These are phyloP conservation scores for Plectropomus leopardus DNA, from an alignment of 2,113 vertebrate species.

Conservation along the genomic window DNA sequence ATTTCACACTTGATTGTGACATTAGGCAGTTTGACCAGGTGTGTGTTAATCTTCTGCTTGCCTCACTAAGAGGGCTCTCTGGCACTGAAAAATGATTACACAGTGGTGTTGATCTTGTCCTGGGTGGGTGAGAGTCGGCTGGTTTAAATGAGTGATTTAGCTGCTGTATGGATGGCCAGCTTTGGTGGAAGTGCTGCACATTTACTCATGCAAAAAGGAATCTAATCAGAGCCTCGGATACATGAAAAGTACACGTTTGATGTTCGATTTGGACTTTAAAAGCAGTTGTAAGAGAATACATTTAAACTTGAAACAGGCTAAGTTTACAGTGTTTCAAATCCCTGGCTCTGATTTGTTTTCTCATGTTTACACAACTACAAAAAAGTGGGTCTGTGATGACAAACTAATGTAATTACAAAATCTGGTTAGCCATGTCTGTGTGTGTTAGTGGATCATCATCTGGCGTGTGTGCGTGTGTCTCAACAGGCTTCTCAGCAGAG, in stretches of 20 bases:
- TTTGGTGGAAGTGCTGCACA: conserved; percentile 58
- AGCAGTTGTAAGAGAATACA: background rate
- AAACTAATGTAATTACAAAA: conserved; percentile 16
- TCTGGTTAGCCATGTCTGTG: background rate
- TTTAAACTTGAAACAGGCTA: background rate
- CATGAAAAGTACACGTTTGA: conserved; percentile 17
- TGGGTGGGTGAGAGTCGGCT: conserved; percentile 52
- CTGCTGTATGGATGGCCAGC: conserved; percentile 42
- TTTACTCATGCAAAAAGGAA: conserved; percentile 27
- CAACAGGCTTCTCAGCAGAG: conserved; percentile 94
- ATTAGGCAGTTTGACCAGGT: conserved; percentile 52
- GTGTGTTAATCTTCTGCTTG: conserved; percentile 64
- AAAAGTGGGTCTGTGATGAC: conserved; percentile 21
- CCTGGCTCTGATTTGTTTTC: conserved; percentile 50
- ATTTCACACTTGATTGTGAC: conserved; percentile 61
- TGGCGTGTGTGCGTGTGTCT: conserved; percentile 33
- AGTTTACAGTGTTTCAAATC: conserved; percentile 28
- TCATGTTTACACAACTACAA: conserved; percentile 1
- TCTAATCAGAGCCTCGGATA: conserved; percentile 59
- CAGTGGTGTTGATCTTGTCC: conserved; percentile 65
- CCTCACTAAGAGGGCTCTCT: conserved; percentile 58
- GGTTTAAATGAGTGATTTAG: conserved; percentile 40
- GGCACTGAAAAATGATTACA: conserved; percentile 61
- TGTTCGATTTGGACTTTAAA: conserved; percentile 12
- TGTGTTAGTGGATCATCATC: conserved; percentile 2